Percentiles rank a stretch among this genome's conserved stretches.
phyloP scores from a whole-genome alignment of 2,113 vertebrate genomes.

The Rafetus swinhoei region DNA sequence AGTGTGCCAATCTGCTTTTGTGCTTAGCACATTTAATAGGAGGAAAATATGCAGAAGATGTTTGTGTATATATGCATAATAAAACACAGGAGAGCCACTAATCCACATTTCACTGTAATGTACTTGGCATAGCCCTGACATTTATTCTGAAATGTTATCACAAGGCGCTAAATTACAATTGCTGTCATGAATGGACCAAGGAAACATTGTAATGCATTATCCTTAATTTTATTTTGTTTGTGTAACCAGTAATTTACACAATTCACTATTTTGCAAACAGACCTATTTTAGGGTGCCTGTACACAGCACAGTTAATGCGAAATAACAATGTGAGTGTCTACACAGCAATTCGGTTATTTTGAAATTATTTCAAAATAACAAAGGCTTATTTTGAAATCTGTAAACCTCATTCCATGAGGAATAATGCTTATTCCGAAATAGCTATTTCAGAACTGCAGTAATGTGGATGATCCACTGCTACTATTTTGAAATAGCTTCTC shows the following conservation, averaged over 20 bases:
- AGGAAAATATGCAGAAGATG: neutral
- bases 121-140: neutral
- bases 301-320: too few relatives aligned
- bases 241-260: neutral
- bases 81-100: neutral
- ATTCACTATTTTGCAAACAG: neutral
- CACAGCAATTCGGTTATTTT: too few relatives aligned
- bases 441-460: too few relatives aligned
- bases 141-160: constrained; percentile 6
- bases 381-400: too few relatives aligned
- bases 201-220: neutral
- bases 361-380: too few relatives aligned
- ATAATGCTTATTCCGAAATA: too few relatives aligned
- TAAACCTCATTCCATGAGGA: too few relatives aligned
- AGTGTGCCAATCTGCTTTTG: neutral
- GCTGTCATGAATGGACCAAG: neutral
- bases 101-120: neutral
- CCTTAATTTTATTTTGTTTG: constrained; percentile 32
- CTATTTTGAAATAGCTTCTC: too few relatives aligned
- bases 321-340: too few relatives aligned
- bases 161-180: neutral
- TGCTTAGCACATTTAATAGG: neutral
- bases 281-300: too few relatives aligned
- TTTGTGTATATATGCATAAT: neutral
- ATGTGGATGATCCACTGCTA: too few relatives aligned